Evolutionary conservation across 2,113 vertebrate genomes (phyloP).

Genomic region (Perca fluviatilis): DNA sequence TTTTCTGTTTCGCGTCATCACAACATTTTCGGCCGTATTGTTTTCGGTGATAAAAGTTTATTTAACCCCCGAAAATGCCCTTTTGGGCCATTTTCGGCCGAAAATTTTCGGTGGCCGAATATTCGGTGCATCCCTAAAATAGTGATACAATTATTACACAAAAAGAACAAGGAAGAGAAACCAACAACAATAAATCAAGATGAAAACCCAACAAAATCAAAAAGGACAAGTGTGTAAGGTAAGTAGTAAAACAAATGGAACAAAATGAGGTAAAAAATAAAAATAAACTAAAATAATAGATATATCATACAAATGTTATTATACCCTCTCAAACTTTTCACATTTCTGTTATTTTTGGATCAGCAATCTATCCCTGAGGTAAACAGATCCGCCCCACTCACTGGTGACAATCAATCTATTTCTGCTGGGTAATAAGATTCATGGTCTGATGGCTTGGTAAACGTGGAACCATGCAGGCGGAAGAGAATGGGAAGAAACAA

Average conservation of each 20-base stretch:
- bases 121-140: no score
- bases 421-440: constrained; percentile 5
- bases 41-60: no score
- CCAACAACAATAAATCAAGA: neutral
- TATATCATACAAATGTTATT: neutral
- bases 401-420: constrained; percentile 28
- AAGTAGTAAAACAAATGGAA: no score
- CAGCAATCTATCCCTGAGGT: constrained; percentile 6
- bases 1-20: no score
- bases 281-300: no score
- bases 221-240: neutral
- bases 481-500: neutral
- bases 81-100: no score
- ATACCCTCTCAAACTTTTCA: neutral
- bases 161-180: neutral
- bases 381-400: constrained; percentile 37
- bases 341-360: constrained; percentile 34
- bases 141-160: neutral
- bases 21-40: no score
- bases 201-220: neutral
- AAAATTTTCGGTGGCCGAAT: no score
- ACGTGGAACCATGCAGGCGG: constrained; percentile 3
- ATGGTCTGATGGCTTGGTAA: neutral
- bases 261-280: no score
- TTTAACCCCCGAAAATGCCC: no score